phyloP scores from a whole-genome alignment of 2,113 vertebrate genomes.

The Anhinga rufa region DNA sequence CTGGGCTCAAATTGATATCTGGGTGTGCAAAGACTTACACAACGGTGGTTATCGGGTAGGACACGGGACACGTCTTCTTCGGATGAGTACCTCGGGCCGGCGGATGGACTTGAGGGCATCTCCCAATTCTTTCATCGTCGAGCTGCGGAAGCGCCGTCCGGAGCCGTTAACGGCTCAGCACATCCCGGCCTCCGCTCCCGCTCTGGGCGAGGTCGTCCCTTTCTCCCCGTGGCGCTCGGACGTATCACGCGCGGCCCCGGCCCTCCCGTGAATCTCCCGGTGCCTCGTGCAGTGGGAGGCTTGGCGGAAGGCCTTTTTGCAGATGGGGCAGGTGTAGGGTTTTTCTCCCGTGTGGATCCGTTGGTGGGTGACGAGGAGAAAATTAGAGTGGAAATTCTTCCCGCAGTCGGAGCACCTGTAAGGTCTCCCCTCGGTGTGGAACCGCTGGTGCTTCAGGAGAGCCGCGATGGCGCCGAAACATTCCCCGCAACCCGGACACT shows the following conservation, averaged over 20 bases:
- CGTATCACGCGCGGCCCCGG: rapidly evolving
- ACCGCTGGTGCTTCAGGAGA: neutral
- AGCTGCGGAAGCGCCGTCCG: neutral
- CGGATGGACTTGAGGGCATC: rapidly evolving
- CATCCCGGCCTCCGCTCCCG: neutral
- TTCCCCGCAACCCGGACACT: neutral
- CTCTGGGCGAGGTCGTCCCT: neutral
- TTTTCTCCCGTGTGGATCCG: neutral
- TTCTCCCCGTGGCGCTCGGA: neutral
- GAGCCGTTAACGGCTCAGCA: neutral
- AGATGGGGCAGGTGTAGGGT: neutral
- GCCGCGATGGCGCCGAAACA: neutral
- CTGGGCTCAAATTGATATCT: too few relatives aligned
- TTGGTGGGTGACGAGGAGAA: neutral
- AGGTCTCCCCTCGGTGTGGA: neutral
- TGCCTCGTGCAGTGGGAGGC: neutral
- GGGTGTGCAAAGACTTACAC: neutral
- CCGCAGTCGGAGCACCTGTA: neutral
- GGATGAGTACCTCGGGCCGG: too few relatives aligned
- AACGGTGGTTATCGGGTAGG: neutral
- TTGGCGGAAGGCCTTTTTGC: neutral
- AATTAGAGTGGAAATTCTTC: neutral
- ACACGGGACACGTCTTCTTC: neutral
- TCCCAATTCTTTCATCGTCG: neutral
- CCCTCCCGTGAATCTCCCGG: neutral